Evolutionary conservation across 2,888 invertebrate species (phyloP).

Genomic region (Heliconius charithonia): DNA sequence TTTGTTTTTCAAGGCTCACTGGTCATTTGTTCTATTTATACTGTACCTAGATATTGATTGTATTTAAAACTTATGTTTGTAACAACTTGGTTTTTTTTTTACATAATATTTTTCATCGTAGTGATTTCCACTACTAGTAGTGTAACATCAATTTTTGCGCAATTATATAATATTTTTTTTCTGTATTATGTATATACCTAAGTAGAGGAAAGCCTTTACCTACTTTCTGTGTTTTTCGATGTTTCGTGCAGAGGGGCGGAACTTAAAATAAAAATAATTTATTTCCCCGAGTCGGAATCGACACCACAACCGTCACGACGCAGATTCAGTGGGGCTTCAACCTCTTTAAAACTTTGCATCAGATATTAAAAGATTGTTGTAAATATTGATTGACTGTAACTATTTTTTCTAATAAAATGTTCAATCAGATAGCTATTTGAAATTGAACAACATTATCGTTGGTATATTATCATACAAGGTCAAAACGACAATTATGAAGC

Average conservation of each 20-base stretch:
- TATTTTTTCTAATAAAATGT: not conserved
- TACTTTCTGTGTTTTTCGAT: too few species aligned
- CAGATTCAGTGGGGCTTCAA: not conserved
- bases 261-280: too few species aligned
- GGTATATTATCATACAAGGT: slow-evolving; percentile 13
- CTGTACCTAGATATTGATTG: not conserved
- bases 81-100: not conserved
- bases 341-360: not conserved
- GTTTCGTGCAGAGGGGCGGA: too few species aligned
- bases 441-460: not conserved
- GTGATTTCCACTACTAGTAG: too few species aligned
- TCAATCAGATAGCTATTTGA: not conserved
- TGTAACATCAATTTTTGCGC: not conserved
- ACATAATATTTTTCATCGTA: too few species aligned
- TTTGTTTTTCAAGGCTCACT: slow-evolving; percentile 13
- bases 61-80: not conserved
- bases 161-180: not conserved
- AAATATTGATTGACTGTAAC: not conserved
- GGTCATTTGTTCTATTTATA: not conserved
- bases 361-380: too few species aligned
- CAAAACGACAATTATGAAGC: slow-evolving; percentile 17
- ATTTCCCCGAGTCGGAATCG: not conserved
- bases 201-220: too few species aligned
- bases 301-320: not conserved
- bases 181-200: too few species aligned